phyloP scores from a whole-genome alignment of 2,888 invertebrate species.

The Polydesmus complanatus region DNA sequence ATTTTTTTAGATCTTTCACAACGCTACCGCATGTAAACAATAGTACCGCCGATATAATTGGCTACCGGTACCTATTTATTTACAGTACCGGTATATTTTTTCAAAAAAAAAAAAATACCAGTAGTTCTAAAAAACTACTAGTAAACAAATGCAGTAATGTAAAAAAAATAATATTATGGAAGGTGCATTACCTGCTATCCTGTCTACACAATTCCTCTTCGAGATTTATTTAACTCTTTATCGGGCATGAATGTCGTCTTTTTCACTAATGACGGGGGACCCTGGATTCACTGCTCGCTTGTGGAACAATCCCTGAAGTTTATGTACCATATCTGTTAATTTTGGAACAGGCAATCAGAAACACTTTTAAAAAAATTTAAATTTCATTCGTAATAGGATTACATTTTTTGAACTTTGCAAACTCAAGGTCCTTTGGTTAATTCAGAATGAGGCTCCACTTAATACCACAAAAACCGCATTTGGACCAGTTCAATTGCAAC shows the following conservation, averaged over 20 bases:
- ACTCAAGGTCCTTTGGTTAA: constrained; percentile 68
- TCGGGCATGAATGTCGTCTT: constrained; percentile 55
- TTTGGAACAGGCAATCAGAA: constrained; percentile 43
- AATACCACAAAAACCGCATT: constrained; percentile 49
- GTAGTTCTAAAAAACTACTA: too few relatives aligned
- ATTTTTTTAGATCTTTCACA: too few relatives aligned
- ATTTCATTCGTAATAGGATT: constrained; percentile 16
- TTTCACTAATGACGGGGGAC: constrained; percentile 74
- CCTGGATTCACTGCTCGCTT: constrained; percentile 38
- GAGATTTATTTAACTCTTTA: constrained; percentile 43
- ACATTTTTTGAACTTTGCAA: constrained; percentile 31
- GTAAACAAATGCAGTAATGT: too few relatives aligned
- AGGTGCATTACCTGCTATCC: constrained; percentile 59
- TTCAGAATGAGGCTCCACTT: constrained; percentile 51
- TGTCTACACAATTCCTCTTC: constrained; percentile 50
- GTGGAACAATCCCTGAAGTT: constrained; percentile 54
- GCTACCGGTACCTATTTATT: too few relatives aligned
- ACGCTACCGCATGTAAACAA: too few relatives aligned
- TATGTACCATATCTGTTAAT: constrained; percentile 51
- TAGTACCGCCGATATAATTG: too few relatives aligned
- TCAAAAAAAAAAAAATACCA: too few relatives aligned
- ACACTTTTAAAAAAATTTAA: not conserved
- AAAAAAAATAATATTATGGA: too few relatives aligned
- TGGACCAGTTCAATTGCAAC: constrained; percentile 43
- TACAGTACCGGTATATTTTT: too few relatives aligned